Evolutionary conservation across 2,888 invertebrate species (phyloP), one percentile per base, ranked within the genome.

Genomic region (Mesorhabditis spiculigera): DNA sequence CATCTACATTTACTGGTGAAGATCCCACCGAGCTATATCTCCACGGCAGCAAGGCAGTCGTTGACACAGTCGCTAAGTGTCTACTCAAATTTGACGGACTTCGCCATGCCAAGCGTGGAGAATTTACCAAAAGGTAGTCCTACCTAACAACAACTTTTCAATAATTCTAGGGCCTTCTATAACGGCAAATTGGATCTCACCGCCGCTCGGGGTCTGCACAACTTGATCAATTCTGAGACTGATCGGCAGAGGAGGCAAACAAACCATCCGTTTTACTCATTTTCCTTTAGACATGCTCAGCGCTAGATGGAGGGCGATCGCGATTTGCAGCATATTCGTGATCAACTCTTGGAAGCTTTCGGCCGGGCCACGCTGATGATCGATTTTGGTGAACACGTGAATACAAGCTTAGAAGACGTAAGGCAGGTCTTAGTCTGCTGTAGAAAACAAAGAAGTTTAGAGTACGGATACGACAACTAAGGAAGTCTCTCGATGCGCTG

Each of bases 1-100:
- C 93, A 0, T 88, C 89, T 64, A 93, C 93, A 81, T 94, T 93
- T 84, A 93, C 93, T 4, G 94, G 94, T 0, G 94, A 94, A 87
- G 92, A 94, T 86, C 90, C 90, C 64, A 91, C 91, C 79, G 94
- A 94, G 86, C 90, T 94, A 78, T 93, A 93, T 86, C 90, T 93
- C 4, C 94, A 94, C 86, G 94, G 94, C 13, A 92, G 93, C 5
- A 82, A 89, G 65, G 93, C 94, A 4, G 91, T 94, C 1, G 88
- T 93, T 13, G 28, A 68, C 44, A 69, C 73, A 6, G 65, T 77
- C 75, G 87, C 92, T 64, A 87, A 89, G 67, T 90, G 91, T 0
- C 69, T 85, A 74, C 87, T 92, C 64, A 87, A 88, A 67, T 90
- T 91, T 0, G 87, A 89, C 4, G 89, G 90, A 10, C 88, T 91